These are phyloP conservation scores for Phlogophora meticulosa DNA, from an alignment of 2,888 invertebrate genomes.

Conservation along the genomic window DNA sequence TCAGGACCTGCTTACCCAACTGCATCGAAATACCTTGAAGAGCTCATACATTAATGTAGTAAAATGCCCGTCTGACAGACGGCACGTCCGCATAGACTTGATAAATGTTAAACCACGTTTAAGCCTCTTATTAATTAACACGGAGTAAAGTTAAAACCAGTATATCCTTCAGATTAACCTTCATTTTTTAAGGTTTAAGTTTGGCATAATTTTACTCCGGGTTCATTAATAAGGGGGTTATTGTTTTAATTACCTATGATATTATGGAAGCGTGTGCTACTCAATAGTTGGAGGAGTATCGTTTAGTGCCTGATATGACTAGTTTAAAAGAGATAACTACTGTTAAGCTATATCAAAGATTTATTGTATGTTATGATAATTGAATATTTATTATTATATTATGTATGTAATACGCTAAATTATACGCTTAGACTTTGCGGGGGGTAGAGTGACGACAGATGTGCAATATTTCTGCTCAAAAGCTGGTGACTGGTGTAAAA, in stretches of 20 bases:
- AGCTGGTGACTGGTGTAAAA: slow-evolving; percentile 39
- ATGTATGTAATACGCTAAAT: slow-evolving; percentile 33
- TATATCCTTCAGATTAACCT: no score
- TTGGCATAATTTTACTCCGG: no score
- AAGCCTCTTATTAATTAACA: background rate
- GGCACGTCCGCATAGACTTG: slow-evolving; percentile 57
- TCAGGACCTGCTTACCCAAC: background rate
- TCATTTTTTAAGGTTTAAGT: no score
- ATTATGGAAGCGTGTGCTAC: slow-evolving; percentile 21
- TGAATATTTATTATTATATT: slow-evolving; percentile 29
- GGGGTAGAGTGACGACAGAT: slow-evolving; percentile 9
- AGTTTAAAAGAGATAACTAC: slow-evolving; percentile 39
- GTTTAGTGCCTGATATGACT: slow-evolving; percentile 61
- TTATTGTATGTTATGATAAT: slow-evolving; percentile 40
- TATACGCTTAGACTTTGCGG: slow-evolving; percentile 43
- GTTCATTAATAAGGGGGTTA: no score
- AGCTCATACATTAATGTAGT: slow-evolving; percentile 13
- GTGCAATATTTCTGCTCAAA: slow-evolving; percentile 62
- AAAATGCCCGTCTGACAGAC: slow-evolving; percentile 27
- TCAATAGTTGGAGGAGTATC: slow-evolving; percentile 22
- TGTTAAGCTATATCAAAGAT: slow-evolving; percentile 57
- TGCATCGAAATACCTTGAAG: background rate
- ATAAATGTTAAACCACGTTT: slow-evolving; percentile 8
- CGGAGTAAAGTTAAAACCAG: no score
- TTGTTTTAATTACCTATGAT: slow-evolving; percentile 21